Percentiles rank a stretch among this genome's conserved stretches.
Evolutionary conservation across 1,140 invertebrate species (phyloP).

Genomic region (Drosophila dunni): DNA sequence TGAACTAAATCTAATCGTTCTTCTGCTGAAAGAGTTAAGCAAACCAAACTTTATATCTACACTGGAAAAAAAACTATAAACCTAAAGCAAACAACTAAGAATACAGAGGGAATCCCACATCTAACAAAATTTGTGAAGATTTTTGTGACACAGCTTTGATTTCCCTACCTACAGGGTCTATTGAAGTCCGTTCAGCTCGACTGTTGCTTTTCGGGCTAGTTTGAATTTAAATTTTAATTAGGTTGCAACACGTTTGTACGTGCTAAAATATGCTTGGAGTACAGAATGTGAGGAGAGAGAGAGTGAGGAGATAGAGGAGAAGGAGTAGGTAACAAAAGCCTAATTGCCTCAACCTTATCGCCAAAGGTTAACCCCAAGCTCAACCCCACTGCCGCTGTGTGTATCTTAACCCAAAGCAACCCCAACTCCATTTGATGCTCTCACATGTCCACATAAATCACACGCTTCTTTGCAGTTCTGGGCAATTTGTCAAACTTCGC

Average conservation of each 20-base stretch:
- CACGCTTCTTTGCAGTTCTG: conserved; percentile 45
- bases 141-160: too few species aligned
- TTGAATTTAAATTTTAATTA: conserved; percentile 71
- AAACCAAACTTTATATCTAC: too few species aligned
- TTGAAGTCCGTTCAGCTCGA: too few species aligned
- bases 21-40: too few species aligned
- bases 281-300: too few species aligned
- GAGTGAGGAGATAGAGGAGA: background rate
- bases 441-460: conserved; percentile 66
- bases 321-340: conserved; percentile 44
- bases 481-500: conserved; percentile 75
- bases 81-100: too few species aligned
- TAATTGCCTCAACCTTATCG: conserved; percentile 65
- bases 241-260: conserved; percentile 79
- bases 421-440: conserved; percentile 14
- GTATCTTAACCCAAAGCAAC: background rate
- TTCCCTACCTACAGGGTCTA: too few species aligned
- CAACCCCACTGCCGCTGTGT: background rate
- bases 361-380: conserved; percentile 23
- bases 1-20: too few species aligned
- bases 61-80: too few species aligned
- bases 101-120: too few species aligned
- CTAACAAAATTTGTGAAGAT: too few species aligned
- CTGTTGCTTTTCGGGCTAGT: background rate
- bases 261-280: conserved; percentile 54